phyloP scores from a whole-genome alignment of 2,888 invertebrate species.

The Aphidoletes aphidimyza region DNA sequence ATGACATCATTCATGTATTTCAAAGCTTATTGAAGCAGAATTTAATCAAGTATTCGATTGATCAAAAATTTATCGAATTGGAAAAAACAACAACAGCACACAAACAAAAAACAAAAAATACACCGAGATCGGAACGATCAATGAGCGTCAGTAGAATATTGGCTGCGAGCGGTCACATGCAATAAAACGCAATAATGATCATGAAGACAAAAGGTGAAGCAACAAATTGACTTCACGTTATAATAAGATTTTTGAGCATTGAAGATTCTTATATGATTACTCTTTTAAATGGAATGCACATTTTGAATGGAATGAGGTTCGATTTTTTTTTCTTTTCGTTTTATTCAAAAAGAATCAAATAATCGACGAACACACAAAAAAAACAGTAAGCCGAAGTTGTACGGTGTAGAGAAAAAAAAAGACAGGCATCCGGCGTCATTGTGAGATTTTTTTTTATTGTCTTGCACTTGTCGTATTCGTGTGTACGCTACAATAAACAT shows the following conservation, averaged over 20 bases:
- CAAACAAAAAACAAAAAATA: background rate
- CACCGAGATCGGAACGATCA: slow-evolving; percentile 14
- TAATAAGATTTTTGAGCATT: slow-evolving; percentile 12
- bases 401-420: background rate
- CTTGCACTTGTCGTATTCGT: background rate
- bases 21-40: background rate
- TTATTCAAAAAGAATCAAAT: background rate
- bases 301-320: background rate
- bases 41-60: slow-evolving; percentile 12
- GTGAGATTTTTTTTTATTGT: background rate
- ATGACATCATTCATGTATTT: slow-evolving; percentile 22
- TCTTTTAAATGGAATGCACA: background rate
- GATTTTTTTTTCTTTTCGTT: background rate
- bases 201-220: slow-evolving; percentile 23
- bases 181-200: slow-evolving; percentile 7
- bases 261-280: background rate
- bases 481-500: background rate
- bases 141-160: background rate
- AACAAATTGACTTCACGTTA: background rate
- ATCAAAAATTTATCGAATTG: slow-evolving; percentile 22
- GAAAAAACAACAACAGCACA: background rate
- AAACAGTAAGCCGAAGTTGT: background rate
- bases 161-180: background rate
- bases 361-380: background rate
- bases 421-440: slow-evolving; percentile 12